A percentile compares a stretch with the other conserved stretches of the same genome.
These are phyloP conservation scores for Trachelus stipa DNA, from an alignment of 2,888 invertebrate genomes.

Conservation along the genomic window DNA sequence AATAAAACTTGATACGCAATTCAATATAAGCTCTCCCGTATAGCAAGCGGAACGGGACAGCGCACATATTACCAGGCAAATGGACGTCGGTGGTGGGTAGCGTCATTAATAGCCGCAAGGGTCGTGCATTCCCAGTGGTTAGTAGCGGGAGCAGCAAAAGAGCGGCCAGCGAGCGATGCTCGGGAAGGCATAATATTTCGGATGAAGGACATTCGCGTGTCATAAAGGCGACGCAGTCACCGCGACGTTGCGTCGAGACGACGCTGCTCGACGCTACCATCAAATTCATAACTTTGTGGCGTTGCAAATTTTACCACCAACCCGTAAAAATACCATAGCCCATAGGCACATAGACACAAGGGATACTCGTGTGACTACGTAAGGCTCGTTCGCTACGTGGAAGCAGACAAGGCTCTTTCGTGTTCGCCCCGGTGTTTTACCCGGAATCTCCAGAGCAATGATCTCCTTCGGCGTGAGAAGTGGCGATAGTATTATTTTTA, in stretches of 20 bases:
- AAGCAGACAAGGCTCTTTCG: too few species aligned
- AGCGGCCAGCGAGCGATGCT: constrained; percentile 17
- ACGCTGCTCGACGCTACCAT: constrained; percentile 21
- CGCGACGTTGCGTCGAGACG: constrained; percentile 16
- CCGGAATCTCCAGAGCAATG: too few species aligned
- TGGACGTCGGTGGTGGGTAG: too few species aligned
- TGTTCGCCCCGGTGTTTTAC: too few species aligned
- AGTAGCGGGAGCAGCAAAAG: constrained; percentile 5
- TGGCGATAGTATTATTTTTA: too few species aligned
- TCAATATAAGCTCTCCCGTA: constrained; percentile 41
- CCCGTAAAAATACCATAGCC: constrained; percentile 39
- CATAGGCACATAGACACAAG: too few species aligned
- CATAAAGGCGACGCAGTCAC: constrained; percentile 48
- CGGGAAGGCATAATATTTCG: constrained; percentile 51
- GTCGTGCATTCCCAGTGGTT: too few species aligned
- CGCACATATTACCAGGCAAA: too few species aligned
- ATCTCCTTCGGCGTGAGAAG: too few species aligned
- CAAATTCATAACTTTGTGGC: constrained; percentile 51
- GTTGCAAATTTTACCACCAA: constrained; percentile 46
- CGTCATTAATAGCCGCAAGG: too few species aligned
- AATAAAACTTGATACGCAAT: constrained; percentile 44
- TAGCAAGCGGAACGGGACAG: not conserved
- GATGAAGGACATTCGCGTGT: constrained; percentile 60
- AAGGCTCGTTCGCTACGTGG: too few species aligned
- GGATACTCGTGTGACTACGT: too few species aligned